Conservation (phyloP, 2,113 vertebrate species). For the Coracopsis vasa region DNA sequence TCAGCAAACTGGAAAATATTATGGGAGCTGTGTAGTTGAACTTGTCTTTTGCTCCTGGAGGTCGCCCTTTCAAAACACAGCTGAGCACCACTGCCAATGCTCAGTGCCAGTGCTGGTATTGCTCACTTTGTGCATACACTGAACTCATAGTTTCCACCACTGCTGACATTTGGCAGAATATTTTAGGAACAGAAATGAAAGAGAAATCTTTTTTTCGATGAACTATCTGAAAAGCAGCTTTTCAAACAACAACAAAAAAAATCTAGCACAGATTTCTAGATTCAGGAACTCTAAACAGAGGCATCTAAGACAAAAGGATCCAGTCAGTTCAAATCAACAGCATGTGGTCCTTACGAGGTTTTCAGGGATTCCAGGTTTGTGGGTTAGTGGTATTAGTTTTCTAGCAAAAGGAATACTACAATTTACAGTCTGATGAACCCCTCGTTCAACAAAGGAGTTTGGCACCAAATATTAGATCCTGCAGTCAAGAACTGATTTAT, state of each 20-base stretch:
- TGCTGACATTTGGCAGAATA: background rate
- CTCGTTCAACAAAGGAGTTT: background rate
- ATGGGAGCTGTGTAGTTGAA: background rate
- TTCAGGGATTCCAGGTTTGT: background rate
- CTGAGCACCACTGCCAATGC: background rate
- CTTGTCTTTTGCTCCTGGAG: slow-evolving; percentile 14
- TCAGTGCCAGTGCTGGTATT: background rate
- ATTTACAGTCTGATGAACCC: background rate
- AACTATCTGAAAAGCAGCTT: background rate
- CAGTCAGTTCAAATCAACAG: background rate
- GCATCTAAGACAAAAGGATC: background rate
- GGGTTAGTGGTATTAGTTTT: background rate
- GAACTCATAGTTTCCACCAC: slow-evolving; percentile 11
- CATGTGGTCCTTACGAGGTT: background rate
- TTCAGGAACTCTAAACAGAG: background rate
- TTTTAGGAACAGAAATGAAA: background rate
- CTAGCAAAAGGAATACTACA: background rate
- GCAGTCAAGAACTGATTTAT: background rate
- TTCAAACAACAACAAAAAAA: background rate
- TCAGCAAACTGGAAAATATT: slow-evolving; percentile 34
- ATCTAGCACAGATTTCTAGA: background rate
- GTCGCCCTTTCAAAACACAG: slow-evolving; percentile 28
- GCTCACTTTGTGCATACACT: background rate
- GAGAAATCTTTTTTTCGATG: background rate
- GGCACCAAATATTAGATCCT: background rate